Base-by-base conservation (phyloP, 2,797 vertebrate species). In the Aphelocoma californica region DNA sequence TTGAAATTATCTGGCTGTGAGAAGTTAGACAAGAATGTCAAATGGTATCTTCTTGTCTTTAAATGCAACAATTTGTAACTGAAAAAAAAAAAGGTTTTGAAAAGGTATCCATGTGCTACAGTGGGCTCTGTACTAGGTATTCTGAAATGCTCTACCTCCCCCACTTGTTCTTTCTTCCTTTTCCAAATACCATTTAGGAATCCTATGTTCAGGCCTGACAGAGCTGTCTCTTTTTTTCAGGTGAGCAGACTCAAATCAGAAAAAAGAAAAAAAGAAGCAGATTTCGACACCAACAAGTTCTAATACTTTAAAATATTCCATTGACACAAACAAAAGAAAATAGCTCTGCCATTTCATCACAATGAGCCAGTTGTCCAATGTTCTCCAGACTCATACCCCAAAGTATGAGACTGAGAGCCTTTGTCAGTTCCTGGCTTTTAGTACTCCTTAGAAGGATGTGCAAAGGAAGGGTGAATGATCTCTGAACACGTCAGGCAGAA, bases 311-410 rank as follows among this genome's bases (percentile, higher is more conserved):
- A 85, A 82, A 56, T 15, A 66, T 62, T n/a, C 18, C 23, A 54
- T 4, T 66, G 58, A 45, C n/a, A 19, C 17, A 92, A 80, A 28
- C 12, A 62, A 79, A 75, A 73, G 7, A 80, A 81, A 91, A 64
- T 4, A 69, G 1, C 25, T 16, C 6, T 81, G 44, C 4, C 0
- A 0, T 70, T 54, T 71, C 18, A 58, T 28, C n/a, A 44, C 29
- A 25, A 26, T 47, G 11, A 85, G 4, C 7, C 42, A 57, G 8
- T 51, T 78, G 74, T 48, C 29, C 50, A 50, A 0, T 12, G 7
- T 56, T 82, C 23, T 90, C 10, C 29, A 82, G 34, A 31, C 2
- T 81, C 0, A 0, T 34, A 38, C 5, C 2, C 14, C 34, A 51
- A 70, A 58, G 26, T 48, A 62, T 8, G 25, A 91, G 6, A 47